Conservation (phyloP, 2,797 vertebrate species). For the Ctenopoma kingsleyae region DNA sequence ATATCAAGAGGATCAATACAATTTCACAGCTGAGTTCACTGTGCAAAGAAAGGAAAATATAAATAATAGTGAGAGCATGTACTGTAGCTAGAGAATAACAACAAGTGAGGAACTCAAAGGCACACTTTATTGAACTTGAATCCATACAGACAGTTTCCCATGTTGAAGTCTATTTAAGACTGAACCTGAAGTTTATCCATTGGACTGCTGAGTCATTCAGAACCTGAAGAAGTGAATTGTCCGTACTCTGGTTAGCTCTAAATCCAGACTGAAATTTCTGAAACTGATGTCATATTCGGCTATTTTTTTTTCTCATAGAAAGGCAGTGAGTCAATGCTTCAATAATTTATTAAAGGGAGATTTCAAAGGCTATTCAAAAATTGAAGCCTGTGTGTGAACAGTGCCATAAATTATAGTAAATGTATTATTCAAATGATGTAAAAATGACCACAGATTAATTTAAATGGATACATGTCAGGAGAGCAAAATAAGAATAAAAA, state of each 20-base stretch:
- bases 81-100: not conserved
- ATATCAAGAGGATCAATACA: not conserved
- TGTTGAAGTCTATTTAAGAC: not conserved
- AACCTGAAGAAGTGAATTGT: not conserved
- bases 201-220: not conserved
- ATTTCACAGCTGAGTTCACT: not conserved
- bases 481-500: not conserved
- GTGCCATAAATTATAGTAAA: not conserved
- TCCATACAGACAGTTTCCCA: not conserved
- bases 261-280: not conserved
- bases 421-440: slow-evolving; percentile 11
- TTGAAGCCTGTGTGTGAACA: too few relatives aligned
- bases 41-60: not conserved
- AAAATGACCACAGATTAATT: not conserved
- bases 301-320: not conserved
- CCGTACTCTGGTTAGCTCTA: too few relatives aligned
- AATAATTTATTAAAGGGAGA: not conserved
- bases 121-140: not conserved
- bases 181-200: not conserved
- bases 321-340: not conserved
- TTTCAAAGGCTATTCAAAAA: not conserved
- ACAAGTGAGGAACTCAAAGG: not conserved
- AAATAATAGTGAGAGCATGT: not conserved
- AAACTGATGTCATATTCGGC: not conserved
- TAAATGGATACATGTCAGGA: not conserved